These are phyloP conservation scores for Ophion obscuratus DNA, from an alignment of 2,888 invertebrate species.

Conservation along the genomic window DNA sequence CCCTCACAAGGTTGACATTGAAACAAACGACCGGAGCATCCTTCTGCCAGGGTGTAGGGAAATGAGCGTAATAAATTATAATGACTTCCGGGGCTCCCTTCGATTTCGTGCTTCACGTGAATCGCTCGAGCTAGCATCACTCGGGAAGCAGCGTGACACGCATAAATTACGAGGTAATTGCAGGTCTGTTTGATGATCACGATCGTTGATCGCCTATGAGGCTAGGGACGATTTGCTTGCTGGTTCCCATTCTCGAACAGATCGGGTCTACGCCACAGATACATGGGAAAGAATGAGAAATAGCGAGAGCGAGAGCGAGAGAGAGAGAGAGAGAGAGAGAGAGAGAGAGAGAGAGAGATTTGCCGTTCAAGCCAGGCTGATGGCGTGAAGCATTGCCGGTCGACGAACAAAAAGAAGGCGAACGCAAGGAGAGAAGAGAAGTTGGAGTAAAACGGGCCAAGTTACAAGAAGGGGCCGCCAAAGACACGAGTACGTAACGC, in stretches of 20 bases:
- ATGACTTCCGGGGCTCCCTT: slow-evolving; percentile 34
- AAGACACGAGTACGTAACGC: slow-evolving; percentile 71
- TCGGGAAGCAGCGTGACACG: slow-evolving; percentile 80
- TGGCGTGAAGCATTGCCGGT: background rate
- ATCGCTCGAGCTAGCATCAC: slow-evolving; percentile 60
- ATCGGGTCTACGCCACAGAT: slow-evolving; percentile 76
- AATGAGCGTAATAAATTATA: slow-evolving; percentile 69
- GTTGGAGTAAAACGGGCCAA: slow-evolving; percentile 27
- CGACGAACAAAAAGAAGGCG: slow-evolving; percentile 15
- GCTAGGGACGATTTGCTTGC: slow-evolving; percentile 55
- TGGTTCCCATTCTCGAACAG: slow-evolving; percentile 72
- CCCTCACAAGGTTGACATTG: background rate
- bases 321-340: slow-evolving; percentile 5
- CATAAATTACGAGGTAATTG: slow-evolving; percentile 83
- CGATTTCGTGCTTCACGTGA: slow-evolving; percentile 52
- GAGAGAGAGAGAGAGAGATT: background rate
- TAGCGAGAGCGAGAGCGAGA: background rate
- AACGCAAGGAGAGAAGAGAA: slow-evolving; percentile 37
- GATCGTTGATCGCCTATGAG: slow-evolving; percentile 72
- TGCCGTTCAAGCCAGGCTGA: background rate
- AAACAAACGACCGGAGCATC: background rate
- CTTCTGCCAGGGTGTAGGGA: slow-evolving; percentile 62
- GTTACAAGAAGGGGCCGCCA: slow-evolving; percentile 55
- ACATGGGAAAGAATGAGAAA: slow-evolving; percentile 36
- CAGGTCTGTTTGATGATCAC: slow-evolving; percentile 79